Evolutionary conservation across 2,888 invertebrate species (phyloP).

Genomic region (Aporophyla lueneburgensis): DNA sequence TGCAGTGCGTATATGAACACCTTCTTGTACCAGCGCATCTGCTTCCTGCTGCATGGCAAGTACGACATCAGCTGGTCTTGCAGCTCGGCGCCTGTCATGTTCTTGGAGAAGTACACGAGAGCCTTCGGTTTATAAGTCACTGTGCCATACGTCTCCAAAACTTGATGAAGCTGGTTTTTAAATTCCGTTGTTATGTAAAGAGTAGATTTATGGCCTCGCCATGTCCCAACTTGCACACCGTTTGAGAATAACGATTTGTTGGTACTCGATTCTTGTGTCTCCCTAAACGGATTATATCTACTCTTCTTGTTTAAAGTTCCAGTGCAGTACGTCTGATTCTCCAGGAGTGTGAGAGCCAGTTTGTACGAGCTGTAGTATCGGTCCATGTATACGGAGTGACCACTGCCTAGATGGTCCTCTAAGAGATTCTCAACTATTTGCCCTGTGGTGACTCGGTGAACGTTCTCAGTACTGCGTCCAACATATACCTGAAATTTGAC

Average conservation of each 20-base stretch:
- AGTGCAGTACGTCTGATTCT: slow-evolving; percentile 51
- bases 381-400: slow-evolving; percentile 51
- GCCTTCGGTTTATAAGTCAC: slow-evolving; percentile 18
- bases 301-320: slow-evolving; percentile 38
- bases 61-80: slow-evolving; percentile 42
- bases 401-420: slow-evolving; percentile 17
- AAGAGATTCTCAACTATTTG: slow-evolving; percentile 22
- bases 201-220: slow-evolving; percentile 27
- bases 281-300: slow-evolving; percentile 35
- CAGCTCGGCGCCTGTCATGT: slow-evolving; percentile 33
- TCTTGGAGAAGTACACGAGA: slow-evolving; percentile 35
- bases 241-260: slow-evolving; percentile 26
- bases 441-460: slow-evolving; percentile 16
- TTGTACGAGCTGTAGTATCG: slow-evolving; percentile 44
- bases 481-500: slow-evolving; percentile 35
- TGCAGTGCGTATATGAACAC: slow-evolving; percentile 32
- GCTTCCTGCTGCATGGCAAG: slow-evolving; percentile 21
- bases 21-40: slow-evolving; percentile 28
- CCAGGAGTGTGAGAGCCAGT: slow-evolving; percentile 36
- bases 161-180: slow-evolving; percentile 9
- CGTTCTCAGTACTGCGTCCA: slow-evolving; percentile 2
- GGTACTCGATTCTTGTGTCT: background rate
- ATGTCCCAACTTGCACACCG: slow-evolving; percentile 38
- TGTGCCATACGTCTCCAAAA: background rate
- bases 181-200: slow-evolving; percentile 46